Percentiles rank a stretch among this genome's conserved stretches.
These are phyloP conservation scores for Callyntrura guangdongensis DNA, from an alignment of 2,888 invertebrate species.

Conservation along the genomic window DNA sequence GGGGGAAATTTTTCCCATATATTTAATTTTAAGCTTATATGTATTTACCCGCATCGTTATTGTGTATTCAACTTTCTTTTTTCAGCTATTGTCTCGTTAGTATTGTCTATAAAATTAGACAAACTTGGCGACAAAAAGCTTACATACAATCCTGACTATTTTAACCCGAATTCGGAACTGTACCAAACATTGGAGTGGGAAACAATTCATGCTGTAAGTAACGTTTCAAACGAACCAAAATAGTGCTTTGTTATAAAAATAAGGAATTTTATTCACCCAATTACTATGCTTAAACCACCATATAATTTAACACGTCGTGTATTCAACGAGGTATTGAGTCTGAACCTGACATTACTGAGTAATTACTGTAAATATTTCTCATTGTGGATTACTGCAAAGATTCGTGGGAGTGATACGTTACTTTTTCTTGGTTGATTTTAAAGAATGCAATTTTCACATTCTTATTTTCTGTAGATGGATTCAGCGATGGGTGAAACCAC, in stretches of 20 bases:
- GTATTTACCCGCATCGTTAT: not conserved
- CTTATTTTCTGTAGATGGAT: slow-evolving; percentile 89
- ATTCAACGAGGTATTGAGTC: not conserved
- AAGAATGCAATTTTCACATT: not conserved
- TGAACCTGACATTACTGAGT: slow-evolving; percentile 57
- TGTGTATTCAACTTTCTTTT: not conserved
- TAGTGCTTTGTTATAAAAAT: too few relatives aligned
- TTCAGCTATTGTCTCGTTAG: slow-evolving; percentile 90
- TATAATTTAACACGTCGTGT: too few relatives aligned
- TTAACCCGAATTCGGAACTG: slow-evolving; percentile 92
- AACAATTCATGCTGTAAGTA: slow-evolving; percentile 92
- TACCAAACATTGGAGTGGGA: slow-evolving; percentile 94
- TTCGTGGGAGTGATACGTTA: slow-evolving; percentile 44
- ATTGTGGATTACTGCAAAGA: slow-evolving; percentile 37
- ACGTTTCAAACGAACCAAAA: too few relatives aligned
- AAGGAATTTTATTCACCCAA: too few relatives aligned
- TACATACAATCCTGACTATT: slow-evolving; percentile 91
- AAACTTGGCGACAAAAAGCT: slow-evolving; percentile 92
- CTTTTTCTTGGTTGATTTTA: slow-evolving; percentile 38
- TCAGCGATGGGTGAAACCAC: slow-evolving; percentile 97
- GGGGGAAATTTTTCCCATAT: too few relatives aligned
- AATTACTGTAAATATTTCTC: slow-evolving; percentile 53
- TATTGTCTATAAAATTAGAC: slow-evolving; percentile 93
- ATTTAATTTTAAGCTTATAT: too few relatives aligned
- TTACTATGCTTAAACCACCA: too few relatives aligned